A percentile compares a stretch with the other conserved stretches of the same genome.
Evolutionary conservation across 2,888 invertebrate genomes (phyloP).

Genomic region (Linnaemya tessellans): DNA sequence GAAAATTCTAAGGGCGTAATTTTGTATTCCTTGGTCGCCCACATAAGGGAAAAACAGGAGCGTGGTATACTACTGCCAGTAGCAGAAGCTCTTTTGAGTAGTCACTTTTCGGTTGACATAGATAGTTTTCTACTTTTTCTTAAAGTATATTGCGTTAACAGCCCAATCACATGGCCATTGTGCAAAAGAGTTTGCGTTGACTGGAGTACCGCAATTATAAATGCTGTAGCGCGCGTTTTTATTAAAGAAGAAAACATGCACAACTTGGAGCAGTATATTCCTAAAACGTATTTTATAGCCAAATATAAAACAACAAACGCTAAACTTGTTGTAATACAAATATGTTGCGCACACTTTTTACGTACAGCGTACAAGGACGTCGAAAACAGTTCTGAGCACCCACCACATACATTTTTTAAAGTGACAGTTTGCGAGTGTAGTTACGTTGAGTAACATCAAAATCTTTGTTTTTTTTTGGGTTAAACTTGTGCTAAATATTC

Average conservation of each 20-base stretch:
- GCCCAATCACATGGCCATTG: constrained; percentile 21
- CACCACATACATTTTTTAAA: not conserved
- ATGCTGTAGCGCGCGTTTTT: not conserved
- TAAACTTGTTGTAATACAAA: constrained; percentile 31
- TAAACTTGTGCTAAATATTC: too few species aligned
- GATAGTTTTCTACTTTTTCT: not conserved
- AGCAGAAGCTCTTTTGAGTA: not conserved
- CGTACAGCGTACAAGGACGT: constrained; percentile 14
- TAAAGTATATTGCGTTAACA: constrained; percentile 8
- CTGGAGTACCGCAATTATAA: not conserved
- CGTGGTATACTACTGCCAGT: not conserved
- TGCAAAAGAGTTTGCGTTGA: constrained; percentile 27
- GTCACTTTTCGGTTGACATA: constrained; percentile 9
- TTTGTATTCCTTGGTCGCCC: constrained; percentile 15
- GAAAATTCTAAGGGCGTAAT: not conserved
- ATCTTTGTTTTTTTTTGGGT: too few species aligned
- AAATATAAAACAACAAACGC: not conserved
- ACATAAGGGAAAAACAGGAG: not conserved
- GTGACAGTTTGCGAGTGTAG: not conserved
- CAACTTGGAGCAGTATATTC: constrained; percentile 13
- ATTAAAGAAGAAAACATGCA: not conserved
- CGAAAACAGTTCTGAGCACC: not conserved
- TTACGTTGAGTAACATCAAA: not conserved
- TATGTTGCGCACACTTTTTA: constrained; percentile 39
- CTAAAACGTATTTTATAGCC: not conserved